These are phyloP conservation scores for Hystrix brachyura DNA, from an alignment of 2,113 vertebrate species.

Conservation along the genomic window DNA sequence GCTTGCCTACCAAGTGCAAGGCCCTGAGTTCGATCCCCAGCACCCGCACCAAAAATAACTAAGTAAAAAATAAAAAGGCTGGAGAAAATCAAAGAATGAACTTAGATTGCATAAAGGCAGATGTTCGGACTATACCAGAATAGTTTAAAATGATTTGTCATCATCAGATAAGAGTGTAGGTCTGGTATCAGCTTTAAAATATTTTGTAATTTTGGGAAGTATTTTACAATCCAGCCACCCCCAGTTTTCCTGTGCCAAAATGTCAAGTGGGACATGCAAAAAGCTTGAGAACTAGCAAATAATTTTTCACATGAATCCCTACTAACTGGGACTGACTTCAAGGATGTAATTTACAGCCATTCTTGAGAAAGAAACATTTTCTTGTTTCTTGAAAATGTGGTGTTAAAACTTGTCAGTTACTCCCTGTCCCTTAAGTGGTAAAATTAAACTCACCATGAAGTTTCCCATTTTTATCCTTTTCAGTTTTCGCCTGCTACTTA, in stretches of 20 bases:
- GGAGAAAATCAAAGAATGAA: neutral
- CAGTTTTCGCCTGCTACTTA: neutral
- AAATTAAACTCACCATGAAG: neutral
- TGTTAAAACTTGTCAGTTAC: neutral
- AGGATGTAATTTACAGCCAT: constrained; percentile 57
- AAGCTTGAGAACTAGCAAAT: constrained; percentile 75
- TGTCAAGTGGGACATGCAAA: constrained; percentile 58
- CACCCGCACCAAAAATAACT: too few relatives aligned
- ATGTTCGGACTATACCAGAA: constrained; percentile 1
- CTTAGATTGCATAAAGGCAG: neutral
- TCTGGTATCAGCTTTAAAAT: constrained; percentile 76
- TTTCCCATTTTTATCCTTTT: neutral
- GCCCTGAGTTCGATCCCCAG: too few relatives aligned
- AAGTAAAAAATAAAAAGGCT: neutral
- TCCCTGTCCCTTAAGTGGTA: constrained; percentile 24
- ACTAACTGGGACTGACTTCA: constrained; percentile 49
- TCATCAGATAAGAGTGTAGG: constrained; percentile 62
- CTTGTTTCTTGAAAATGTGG: constrained; percentile 52
- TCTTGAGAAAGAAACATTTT: constrained; percentile 61
- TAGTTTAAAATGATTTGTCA: constrained; percentile 45
- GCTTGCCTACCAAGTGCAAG: too few relatives aligned
- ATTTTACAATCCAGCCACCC: constrained; percentile 69
- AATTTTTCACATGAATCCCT: constrained; percentile 68
- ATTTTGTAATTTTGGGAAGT: constrained; percentile 75
- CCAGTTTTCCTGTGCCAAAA: constrained; percentile 70